These are phyloP conservation scores for Aleiodes leptofemur DNA, from an alignment of 2,888 invertebrate genomes.

Conservation along the genomic window DNA sequence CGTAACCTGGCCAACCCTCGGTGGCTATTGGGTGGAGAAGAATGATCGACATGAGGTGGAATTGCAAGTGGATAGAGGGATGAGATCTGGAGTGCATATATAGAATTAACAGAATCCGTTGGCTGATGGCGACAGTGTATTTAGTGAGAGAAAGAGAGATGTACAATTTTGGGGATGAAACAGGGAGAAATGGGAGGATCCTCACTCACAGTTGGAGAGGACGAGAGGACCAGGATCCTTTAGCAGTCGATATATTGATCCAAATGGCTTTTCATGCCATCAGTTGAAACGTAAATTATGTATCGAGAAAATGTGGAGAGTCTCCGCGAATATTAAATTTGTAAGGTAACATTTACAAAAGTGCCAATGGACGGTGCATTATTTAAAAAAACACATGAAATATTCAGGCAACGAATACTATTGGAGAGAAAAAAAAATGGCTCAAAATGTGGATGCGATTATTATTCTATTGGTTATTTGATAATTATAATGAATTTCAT, in stretches of 20 bases:
- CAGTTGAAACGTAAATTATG: constrained; percentile 25
- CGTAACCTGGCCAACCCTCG: constrained; percentile 32
- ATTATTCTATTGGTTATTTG: not conserved
- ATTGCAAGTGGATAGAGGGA: constrained; percentile 18
- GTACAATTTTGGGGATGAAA: not conserved
- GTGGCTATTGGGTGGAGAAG: constrained; percentile 42
- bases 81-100: constrained; percentile 26
- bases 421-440: not conserved
- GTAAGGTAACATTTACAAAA: constrained; percentile 13
- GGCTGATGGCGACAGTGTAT: not conserved
- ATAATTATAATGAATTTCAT: not conserved
- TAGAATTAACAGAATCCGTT: constrained; percentile 15
- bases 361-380: constrained; percentile 19
- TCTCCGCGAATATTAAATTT: constrained; percentile 24
- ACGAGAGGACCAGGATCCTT: constrained; percentile 34
- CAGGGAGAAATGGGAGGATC: not conserved
- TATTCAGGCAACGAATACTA: not conserved
- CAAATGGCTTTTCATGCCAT: constrained; percentile 28
- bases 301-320: not conserved
- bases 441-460: not conserved
- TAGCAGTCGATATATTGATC: constrained; percentile 40
- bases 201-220: not conserved
- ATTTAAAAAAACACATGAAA: not conserved
- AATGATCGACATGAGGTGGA: constrained; percentile 49
- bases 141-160: not conserved